These are phyloP conservation scores for Trichogramma pretiosum DNA, from an alignment of 1,140 invertebrate genomes.

Conservation along the genomic window DNA sequence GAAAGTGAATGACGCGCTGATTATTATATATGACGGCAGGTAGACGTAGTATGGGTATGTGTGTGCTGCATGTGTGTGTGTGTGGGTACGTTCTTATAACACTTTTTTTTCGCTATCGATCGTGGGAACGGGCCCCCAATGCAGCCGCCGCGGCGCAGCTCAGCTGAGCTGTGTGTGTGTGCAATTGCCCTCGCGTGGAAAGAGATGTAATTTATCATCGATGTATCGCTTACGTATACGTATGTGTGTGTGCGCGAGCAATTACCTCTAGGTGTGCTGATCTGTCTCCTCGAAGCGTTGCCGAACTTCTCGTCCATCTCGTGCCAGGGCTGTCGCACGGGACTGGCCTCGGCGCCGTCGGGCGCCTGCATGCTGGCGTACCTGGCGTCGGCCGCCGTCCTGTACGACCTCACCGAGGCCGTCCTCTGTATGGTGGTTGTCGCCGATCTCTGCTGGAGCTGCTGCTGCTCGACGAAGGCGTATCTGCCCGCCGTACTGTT, in stretches of 20 bases:
- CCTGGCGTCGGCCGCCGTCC: not conserved
- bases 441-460: slow-evolving; percentile 23
- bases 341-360: slow-evolving; percentile 24
- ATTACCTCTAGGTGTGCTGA: slow-evolving; percentile 29
- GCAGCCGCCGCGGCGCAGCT: too few species aligned
- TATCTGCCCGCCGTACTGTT: slow-evolving; percentile 18
- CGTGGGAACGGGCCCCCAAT: too few species aligned
- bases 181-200: too few species aligned
- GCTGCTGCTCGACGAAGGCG: slow-evolving; percentile 28
- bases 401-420: not conserved
- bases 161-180: too few species aligned
- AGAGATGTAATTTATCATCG: too few species aligned
- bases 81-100: too few species aligned
- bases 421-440: slow-evolving; percentile 8
- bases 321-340: slow-evolving; percentile 23
- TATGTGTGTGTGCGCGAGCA: not conserved
- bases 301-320: not conserved
- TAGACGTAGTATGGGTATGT: too few species aligned
- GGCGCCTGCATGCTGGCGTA: slow-evolving; percentile 21
- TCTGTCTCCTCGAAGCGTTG: slow-evolving; percentile 17
- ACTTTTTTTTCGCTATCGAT: too few species aligned
- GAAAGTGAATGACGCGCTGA: too few species aligned
- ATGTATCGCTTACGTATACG: too few species aligned
- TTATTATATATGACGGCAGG: too few species aligned
- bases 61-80: not conserved